Evolutionary conservation across 2,797 vertebrate species (phyloP), one percentile per base, ranked within the genome.

Genomic region (Xerus rutilus): DNA sequence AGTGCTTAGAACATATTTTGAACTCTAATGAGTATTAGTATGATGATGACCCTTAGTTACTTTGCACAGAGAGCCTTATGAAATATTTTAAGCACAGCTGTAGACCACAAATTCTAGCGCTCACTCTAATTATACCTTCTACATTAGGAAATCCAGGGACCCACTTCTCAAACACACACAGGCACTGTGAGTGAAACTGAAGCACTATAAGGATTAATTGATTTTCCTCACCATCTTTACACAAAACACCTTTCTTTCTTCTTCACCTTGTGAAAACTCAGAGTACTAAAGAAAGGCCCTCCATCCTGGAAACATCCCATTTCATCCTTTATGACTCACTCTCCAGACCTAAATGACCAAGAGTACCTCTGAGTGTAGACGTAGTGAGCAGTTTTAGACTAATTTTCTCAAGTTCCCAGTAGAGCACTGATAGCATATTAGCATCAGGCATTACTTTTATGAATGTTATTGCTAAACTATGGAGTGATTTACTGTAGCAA

Each of bases 341-440:
- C 67, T 94, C 97, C 93, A 88, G 95, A 39, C 86, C 64, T 96
- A 94, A 97, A 78, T 97, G 93, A 95, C 62, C 96, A 45, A 67
- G 96, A 92, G 59, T 18, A 90, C 77, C 13, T 93, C 49, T 92
- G 67, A 96, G 94, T 95, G 96, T 95, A 95, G 93, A 89, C 90
- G n/a, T 89, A 35, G 45, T 72, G 87, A 96, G 54, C 12, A 83
- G 0, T 82, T 98, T 98, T 95, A 65, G 92, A 72, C 90, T 97
- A 32, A 95, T 98, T 98, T 96, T 95, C 65, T 95, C 73, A 88
- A 57, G 74, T 94, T 98, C 95, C 87, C 87, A 3, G 86, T 94
- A 93, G 86, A 76, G 47, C 39, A 82, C n/a, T 97, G 83, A 89
- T 54, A 96, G 67, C 69, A 89, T 72, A 79, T 97, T 95, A 98